Evolutionary conservation across 1,140 invertebrate species (phyloP).

Genomic region (Drosophila mojavensis): DNA sequence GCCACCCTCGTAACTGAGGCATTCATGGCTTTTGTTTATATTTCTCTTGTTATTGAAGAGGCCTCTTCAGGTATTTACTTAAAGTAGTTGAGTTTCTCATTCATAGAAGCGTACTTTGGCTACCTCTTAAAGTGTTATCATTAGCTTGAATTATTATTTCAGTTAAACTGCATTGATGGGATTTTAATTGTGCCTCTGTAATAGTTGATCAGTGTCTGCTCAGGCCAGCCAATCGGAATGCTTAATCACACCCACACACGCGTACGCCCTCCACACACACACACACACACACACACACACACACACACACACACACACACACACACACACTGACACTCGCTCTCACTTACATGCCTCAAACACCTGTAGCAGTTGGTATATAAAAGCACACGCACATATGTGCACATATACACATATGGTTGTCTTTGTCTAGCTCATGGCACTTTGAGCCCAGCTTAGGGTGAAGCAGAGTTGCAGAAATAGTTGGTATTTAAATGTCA

Average conservation of each 20-base stretch:
- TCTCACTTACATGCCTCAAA: neutral
- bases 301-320: neutral
- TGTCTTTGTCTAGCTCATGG: neutral
- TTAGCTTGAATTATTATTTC: too few relatives aligned
- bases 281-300: neutral
- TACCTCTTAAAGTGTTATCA: neutral
- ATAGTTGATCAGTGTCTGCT: neutral
- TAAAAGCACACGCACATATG: neutral
- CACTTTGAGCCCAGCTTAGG: constrained; percentile 6
- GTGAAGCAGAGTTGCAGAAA: neutral
- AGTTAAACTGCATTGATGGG: too few relatives aligned
- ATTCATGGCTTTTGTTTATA: too few relatives aligned
- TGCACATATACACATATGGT: neutral
- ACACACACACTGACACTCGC: neutral
- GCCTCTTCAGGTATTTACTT: neutral
- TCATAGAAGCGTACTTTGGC: too few relatives aligned
- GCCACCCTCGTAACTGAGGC: too few relatives aligned
- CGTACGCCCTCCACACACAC: neutral
- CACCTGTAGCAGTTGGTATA: constrained; percentile 23
- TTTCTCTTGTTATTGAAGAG: too few relatives aligned
- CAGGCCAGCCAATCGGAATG: constrained; percentile 13
- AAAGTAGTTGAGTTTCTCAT: neutral
- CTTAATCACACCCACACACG: constrained; percentile 1
- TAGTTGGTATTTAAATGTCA: neutral
- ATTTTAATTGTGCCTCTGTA: too few relatives aligned